phyloP scores from a whole-genome alignment of 2,888 invertebrate genomes.

The Notodonta ziczac region DNA sequence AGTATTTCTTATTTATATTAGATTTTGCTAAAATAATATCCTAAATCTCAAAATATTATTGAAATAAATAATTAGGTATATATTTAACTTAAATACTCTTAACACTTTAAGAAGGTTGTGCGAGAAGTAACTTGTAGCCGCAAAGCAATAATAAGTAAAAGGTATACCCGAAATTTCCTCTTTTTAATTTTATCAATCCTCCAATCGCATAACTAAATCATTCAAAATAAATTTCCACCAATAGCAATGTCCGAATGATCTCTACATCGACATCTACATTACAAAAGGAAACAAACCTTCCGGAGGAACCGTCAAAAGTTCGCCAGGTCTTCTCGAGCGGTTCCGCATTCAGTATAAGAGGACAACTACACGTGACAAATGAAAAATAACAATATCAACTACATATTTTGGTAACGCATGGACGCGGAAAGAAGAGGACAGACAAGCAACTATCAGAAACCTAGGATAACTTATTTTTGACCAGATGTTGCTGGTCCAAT shows the following conservation, averaged over 20 bases:
- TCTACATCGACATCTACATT: slow-evolving; percentile 3
- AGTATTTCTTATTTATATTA: no score
- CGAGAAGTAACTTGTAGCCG: no score
- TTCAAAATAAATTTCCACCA: background rate
- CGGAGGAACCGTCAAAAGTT: slow-evolving; percentile 44
- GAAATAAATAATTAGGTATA: no score
- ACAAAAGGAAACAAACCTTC: slow-evolving; percentile 44
- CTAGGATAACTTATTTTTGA: no score
- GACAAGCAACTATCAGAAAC: background rate
- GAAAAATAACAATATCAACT: slow-evolving; percentile 18
- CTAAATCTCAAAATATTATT: no score
- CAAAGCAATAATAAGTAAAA: no score
- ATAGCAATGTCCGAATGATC: background rate
- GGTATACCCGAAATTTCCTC: no score
- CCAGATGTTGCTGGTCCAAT: no score
- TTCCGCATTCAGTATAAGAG: slow-evolving; percentile 22
- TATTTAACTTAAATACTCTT: no score
- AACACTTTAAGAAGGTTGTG: no score
- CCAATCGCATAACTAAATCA: background rate
- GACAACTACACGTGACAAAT: slow-evolving; percentile 18
- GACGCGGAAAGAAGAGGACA: background rate
- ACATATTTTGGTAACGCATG: slow-evolving; percentile 4
- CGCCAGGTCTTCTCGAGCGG: slow-evolving; percentile 53
- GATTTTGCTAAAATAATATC: no score
- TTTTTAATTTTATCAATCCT: no score